These are phyloP conservation scores for Phylloscopus trochilus DNA, from an alignment of 2,113 vertebrate genomes.

Conservation along the genomic window DNA sequence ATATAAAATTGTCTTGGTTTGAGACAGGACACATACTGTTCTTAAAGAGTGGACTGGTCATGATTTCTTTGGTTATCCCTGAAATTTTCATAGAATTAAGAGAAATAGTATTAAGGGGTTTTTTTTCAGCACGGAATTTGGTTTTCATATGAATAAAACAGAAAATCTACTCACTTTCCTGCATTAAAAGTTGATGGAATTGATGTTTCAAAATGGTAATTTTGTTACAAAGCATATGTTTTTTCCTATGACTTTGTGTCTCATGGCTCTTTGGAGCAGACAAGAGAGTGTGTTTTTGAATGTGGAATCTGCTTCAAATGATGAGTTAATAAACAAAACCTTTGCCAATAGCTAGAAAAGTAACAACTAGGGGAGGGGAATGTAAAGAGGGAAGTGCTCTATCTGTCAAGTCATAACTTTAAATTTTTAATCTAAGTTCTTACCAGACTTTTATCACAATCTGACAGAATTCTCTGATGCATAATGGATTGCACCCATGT, in stretches of 20 bases:
- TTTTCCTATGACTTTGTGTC: background rate
- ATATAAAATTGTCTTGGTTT: background rate
- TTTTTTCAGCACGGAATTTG: background rate
- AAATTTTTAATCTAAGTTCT: background rate
- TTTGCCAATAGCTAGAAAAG: background rate
- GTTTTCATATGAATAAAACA: background rate
- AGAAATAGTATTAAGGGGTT: rapidly evolving
- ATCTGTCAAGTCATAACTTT: background rate
- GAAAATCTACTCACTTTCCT: background rate
- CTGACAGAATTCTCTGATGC: background rate
- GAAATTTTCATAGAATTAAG: background rate
- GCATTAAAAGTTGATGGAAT: background rate
- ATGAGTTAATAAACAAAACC: background rate
- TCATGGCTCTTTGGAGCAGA: background rate
- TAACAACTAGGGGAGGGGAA: background rate
- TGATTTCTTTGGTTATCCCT: background rate
- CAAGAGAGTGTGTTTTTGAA: background rate
- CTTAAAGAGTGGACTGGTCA: background rate
- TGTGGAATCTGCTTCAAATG: background rate
- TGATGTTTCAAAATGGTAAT: background rate
- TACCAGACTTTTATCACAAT: background rate
- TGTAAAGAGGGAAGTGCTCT: background rate
- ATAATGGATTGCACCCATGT: rapidly evolving
- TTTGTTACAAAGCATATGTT: background rate
- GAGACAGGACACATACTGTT: background rate